phyloP scores from a whole-genome alignment of 2,797 vertebrate genomes.

The Fistularia commersonii region DNA sequence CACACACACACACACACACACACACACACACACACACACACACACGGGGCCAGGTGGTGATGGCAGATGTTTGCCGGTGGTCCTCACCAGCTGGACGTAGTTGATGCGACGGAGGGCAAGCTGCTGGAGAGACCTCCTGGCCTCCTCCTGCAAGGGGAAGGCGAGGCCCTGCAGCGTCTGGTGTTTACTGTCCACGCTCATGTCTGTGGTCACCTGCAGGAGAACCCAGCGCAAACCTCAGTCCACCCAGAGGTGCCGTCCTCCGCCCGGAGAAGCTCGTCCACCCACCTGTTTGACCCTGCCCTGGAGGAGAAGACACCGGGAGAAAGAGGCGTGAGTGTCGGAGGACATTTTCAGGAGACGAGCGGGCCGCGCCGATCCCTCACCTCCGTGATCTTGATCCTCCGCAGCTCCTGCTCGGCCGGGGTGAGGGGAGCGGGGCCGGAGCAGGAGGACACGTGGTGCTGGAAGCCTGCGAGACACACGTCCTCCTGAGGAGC shows the following conservation, averaged over 20 bases:
- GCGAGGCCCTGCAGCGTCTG: conserved; percentile 93
- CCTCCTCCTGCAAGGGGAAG: conserved; percentile 88
- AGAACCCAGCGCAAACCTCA: too few relatives aligned
- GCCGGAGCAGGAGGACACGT: conserved; percentile 84
- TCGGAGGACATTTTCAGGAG: too few relatives aligned
- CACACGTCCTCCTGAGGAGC: conserved; percentile 87
- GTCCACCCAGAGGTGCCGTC: too few relatives aligned
- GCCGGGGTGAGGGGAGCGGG: conserved; percentile 91
- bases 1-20: too few relatives aligned
- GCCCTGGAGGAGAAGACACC: conserved; percentile 61
- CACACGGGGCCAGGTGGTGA: too few relatives aligned
- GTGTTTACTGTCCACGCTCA: conserved; percentile 93
- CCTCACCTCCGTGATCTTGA: conserved; percentile 93
- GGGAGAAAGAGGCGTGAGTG: too few relatives aligned
- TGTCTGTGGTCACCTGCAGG: conserved; percentile 90
- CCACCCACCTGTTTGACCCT: conserved; percentile 75
- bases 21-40: too few relatives aligned
- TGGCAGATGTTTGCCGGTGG: neutral
- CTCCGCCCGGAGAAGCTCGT: neutral
- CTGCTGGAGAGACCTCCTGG: conserved; percentile 84
- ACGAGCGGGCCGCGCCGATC: too few relatives aligned
- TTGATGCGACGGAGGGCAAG: conserved; percentile 87
- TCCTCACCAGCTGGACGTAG: conserved; percentile 85
- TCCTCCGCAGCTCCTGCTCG: conserved; percentile 92
- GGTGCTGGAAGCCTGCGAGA: conserved; percentile 88